Conservation (phyloP, 2,888 invertebrate species). For the Tigriopus californicus region DNA sequence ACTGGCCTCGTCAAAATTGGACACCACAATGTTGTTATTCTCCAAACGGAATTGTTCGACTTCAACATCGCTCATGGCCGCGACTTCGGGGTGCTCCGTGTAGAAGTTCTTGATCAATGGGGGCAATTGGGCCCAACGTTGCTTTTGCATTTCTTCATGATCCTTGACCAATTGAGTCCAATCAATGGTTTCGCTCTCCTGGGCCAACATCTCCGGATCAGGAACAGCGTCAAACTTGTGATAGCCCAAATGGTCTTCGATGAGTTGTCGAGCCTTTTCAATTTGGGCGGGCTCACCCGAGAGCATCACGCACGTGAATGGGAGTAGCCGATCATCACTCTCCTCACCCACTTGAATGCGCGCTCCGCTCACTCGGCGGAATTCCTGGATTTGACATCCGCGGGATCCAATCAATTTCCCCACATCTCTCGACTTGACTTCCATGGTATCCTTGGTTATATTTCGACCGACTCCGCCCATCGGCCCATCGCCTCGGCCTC, state of each 20-base stretch:
- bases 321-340: background rate
- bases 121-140: conserved; percentile 44
- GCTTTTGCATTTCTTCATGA: conserved; percentile 36
- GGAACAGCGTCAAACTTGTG: background rate
- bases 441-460: background rate
- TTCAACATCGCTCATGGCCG: conserved; percentile 41
- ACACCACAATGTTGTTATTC: conserved; percentile 54
- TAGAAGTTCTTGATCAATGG: conserved; percentile 63
- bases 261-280: background rate
- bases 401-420: background rate
- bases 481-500: no score
- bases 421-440: background rate
- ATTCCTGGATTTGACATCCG: background rate
- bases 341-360: background rate
- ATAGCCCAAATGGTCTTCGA: background rate
- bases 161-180: conserved; percentile 18
- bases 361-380: background rate
- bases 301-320: background rate
- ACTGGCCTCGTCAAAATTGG: conserved; percentile 24
- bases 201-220: no score
- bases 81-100: conserved; percentile 48
- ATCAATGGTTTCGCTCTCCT: background rate
- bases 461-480: background rate
- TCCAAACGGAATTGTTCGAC: conserved; percentile 38
- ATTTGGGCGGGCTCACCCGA: background rate